Evolutionary conservation across 2,888 invertebrate species (phyloP), one percentile per base, ranked within the genome.

Genomic region (Bugula neritina): DNA sequence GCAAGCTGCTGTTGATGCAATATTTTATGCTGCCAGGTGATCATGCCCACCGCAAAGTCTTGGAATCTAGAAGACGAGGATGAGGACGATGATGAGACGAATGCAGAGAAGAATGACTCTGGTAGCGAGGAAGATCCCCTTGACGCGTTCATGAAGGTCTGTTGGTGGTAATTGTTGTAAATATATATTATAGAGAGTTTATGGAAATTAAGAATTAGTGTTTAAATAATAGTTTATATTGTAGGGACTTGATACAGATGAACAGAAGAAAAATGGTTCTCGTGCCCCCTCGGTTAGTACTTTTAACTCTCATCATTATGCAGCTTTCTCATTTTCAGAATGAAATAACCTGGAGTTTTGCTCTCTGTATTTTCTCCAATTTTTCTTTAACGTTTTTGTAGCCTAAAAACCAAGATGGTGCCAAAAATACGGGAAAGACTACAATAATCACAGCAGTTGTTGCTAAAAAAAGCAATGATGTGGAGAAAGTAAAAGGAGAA

Each of bases 51-150:
- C 3, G 72, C 75, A 5, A 95, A 94, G 84, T 93, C 93, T 80
- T 97, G 97, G 94, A 94, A 94, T 72, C 86, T 97, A 72, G 94
- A 97, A 83, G 95, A 97, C 84, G 97, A 98, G 80, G 95, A 94
- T 75, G 93, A 93, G 75, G 96, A 96, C 72, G 83, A 82, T 71
- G 83, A 81, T 31, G 80, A 80, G 17, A 70, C 10, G 23, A 54
- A 43, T 21, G 69, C 27, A 13, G 73, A 73, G 74, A 90, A 90
- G 77, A 92, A 92, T 75, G 95, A 95, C 82, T 89, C 93, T 69
- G 63, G 31, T 31, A 25, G 29, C n/a, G 70, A 70, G 2, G 70
- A 54, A 10, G 98, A 99, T 87, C 92, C 98, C 0, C 86, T 99
- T 35, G 99, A 99, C 88, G 98, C 97, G 3, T 99, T 91, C 81